Evolutionary conservation across 2,888 invertebrate genomes (phyloP), one percentile per base, ranked within the genome.

Genomic region (Psylliodes chrysocephalus): DNA sequence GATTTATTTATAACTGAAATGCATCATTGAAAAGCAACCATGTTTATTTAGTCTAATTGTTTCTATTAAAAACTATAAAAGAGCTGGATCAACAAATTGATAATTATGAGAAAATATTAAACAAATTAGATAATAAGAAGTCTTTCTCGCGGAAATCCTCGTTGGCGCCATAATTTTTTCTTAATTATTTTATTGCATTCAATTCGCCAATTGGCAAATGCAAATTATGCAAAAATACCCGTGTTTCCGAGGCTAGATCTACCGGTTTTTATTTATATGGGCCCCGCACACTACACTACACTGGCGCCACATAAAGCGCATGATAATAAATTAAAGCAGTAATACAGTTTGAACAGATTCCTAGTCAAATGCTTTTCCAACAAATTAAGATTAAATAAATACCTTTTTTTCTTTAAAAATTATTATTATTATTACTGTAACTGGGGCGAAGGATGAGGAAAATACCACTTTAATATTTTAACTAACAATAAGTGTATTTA

Each of bases 81-180:
- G 28, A 55, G 30, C 44, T 22, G 25, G 44, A 55, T 28, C 28
- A 55, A 55, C 42, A 55, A 55, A 44, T 55, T 14, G 44, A 55
- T 55, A 55, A 53, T 53, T 38, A 53, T 53, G 52, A 19, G 55
- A 55, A 38, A 15, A 17, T 35, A 59, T 59, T 57, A 17, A 49
- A 51, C 51, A 17, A 59, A 59, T 51, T 49, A 59, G 59, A 59
- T 51, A 18, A 53, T 51, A 59, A 51, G 33, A 28, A 59, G 22
- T 51, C 17, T 38, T 38, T 33, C 57, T 51, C 30, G 51, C 49
- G 47, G 51, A 51, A 38, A 47, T 59, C 59, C 49, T 51, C 22
- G 47, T 59, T 59, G 47, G 17, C n/a, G 22, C 12, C 22, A 25
- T 28, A 59, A 42, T 59, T 59, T 59, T 59, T 46, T 56, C 51